These are phyloP conservation scores for Montipora cactus DNA, from an alignment of 64 coral and sea anemone genomes.

Conservation along the genomic window DNA sequence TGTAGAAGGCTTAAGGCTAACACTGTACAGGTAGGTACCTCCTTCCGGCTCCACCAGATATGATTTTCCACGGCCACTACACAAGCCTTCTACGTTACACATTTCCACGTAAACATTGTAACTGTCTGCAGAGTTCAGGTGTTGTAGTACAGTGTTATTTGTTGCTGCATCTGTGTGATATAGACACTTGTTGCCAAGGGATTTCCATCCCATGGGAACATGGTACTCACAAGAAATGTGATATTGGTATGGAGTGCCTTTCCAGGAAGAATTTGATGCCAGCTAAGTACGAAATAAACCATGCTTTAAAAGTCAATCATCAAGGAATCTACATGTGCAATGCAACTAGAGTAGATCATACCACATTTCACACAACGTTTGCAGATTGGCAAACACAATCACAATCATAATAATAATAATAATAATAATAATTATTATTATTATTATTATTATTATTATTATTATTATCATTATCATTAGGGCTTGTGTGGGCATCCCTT, in stretches of 20 bases:
- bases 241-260: slow-evolving; percentile 5
- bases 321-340: too few relatives aligned
- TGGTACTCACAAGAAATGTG: neutral
- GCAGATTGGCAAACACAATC: too few relatives aligned
- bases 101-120: neutral
- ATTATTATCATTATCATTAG: too few relatives aligned
- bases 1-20: too few relatives aligned
- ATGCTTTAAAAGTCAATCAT: too few relatives aligned
- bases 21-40: neutral
- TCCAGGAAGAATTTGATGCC: neutral
- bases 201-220: too few relatives aligned
- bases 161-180: neutral
- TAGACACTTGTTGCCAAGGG: neutral
- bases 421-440: too few relatives aligned
- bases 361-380: too few relatives aligned
- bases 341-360: too few relatives aligned
- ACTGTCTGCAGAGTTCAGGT: neutral
- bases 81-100: neutral
- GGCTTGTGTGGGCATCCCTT: too few relatives aligned
- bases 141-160: neutral
- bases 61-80: neutral
- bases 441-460: too few relatives aligned
- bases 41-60: neutral
- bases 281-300: neutral
- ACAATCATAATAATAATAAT: too few relatives aligned